Conservation (phyloP, 2,888 invertebrate genomes). For the Trissolcus japonicus region DNA sequence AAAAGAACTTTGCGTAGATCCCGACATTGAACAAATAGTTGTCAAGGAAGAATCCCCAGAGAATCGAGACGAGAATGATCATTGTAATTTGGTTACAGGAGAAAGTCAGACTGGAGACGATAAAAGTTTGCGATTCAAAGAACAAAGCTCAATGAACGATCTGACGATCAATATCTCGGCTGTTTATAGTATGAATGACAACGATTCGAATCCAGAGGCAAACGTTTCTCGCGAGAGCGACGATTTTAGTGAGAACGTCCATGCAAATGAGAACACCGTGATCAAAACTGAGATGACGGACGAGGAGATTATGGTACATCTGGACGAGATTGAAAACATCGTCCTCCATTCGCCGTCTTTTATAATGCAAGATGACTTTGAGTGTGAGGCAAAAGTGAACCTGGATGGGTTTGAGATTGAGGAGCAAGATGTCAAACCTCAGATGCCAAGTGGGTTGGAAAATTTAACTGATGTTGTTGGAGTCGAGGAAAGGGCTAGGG, state of each 20-base stretch:
- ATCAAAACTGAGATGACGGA: constrained; percentile 63
- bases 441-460: constrained; percentile 25
- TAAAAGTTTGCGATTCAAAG: too few relatives aligned
- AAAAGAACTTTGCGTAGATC: too few relatives aligned
- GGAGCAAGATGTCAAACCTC: constrained; percentile 28
- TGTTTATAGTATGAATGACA: too few relatives aligned
- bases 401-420: constrained; percentile 28
- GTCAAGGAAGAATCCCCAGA: too few relatives aligned
- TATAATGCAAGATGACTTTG: constrained; percentile 60
- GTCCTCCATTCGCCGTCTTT: constrained; percentile 62
- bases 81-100: too few relatives aligned
- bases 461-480: constrained; percentile 16
- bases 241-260: constrained; percentile 24
- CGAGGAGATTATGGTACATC: constrained; percentile 68
- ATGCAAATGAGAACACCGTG: constrained; percentile 24
- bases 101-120: too few relatives aligned
- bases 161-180: too few relatives aligned
- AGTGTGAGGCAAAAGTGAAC: constrained; percentile 36
- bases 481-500: background rate
- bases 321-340: constrained; percentile 70
- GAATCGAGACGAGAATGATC: too few relatives aligned
- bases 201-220: background rate
- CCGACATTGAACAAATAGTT: too few relatives aligned
- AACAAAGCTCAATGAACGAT: too few relatives aligned
- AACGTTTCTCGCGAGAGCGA: constrained; percentile 14